phyloP scores from a whole-genome alignment of 1,140 invertebrate genomes.

The Acromyrmex heyeri region DNA sequence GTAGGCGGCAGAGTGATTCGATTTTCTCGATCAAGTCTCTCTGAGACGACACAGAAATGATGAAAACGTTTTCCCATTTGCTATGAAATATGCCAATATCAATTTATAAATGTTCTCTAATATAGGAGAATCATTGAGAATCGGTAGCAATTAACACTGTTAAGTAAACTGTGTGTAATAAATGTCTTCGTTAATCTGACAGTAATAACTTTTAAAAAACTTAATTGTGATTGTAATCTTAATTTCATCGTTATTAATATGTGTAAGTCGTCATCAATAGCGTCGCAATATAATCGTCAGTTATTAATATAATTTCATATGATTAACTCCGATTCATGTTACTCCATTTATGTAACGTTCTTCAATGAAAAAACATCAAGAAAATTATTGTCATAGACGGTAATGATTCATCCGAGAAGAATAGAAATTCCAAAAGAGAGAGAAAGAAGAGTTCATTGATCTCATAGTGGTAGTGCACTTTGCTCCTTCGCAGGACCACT shows the following conservation, averaged over 20 bases:
- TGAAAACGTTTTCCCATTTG: background rate
- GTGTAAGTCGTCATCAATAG: background rate
- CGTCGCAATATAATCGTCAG: background rate
- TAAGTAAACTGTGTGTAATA: slow-evolving; percentile 5
- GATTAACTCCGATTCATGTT: background rate
- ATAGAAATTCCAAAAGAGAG: background rate
- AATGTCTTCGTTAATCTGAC: slow-evolving; percentile 14
- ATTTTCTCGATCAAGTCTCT: background rate
- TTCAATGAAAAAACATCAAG: background rate
- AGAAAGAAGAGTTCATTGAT: background rate
- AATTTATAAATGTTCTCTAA: background rate
- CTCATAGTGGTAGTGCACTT: background rate
- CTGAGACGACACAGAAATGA: background rate
- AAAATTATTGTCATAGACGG: background rate
- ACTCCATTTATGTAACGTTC: background rate
- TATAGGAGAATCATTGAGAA: background rate
- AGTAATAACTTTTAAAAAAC: slow-evolving; percentile 3
- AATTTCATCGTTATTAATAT: background rate
- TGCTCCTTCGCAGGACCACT: background rate
- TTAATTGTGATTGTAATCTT: background rate
- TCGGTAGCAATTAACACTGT: background rate
- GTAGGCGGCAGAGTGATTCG: background rate
- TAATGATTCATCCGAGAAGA: background rate
- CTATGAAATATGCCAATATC: background rate
- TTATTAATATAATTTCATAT: slow-evolving; percentile 14